phyloP scores from a whole-genome alignment of 2,888 invertebrate species.

The Drosophila bunnanda region DNA sequence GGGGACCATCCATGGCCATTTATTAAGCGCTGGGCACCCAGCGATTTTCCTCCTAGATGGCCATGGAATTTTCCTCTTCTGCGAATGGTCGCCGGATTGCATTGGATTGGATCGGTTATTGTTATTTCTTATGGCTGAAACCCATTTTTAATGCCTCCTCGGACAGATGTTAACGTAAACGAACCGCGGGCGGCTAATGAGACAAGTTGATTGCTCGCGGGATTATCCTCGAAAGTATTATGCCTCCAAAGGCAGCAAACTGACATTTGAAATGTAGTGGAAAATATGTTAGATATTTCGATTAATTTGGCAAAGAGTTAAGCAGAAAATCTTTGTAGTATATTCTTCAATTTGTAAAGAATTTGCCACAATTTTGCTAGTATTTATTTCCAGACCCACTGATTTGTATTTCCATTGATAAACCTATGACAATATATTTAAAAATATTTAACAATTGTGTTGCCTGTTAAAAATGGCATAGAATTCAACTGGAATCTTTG shows the following conservation, averaged over 20 bases:
- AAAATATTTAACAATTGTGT: neutral
- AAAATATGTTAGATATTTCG: neutral
- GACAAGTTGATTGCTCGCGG: slow-evolving; percentile 31
- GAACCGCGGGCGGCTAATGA: slow-evolving; percentile 41
- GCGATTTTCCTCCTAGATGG: slow-evolving; percentile 35
- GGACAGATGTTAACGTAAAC: slow-evolving; percentile 20
- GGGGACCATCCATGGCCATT: slow-evolving; percentile 52
- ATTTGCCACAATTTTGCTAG: too few relatives aligned
- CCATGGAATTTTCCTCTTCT: slow-evolving; percentile 38
- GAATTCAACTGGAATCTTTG: slow-evolving; percentile 8
- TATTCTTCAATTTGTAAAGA: neutral
- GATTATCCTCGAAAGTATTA: slow-evolving; percentile 19
- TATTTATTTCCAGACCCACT: neutral
- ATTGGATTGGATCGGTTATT: slow-evolving; percentile 24
- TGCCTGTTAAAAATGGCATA: slow-evolving; percentile 11
- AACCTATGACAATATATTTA: neutral
- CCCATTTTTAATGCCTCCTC: slow-evolving; percentile 37
- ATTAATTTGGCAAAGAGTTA: neutral
- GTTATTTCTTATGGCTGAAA: slow-evolving; percentile 38
- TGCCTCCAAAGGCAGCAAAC: neutral
- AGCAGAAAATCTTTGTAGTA: neutral
- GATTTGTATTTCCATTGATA: neutral
- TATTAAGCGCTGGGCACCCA: slow-evolving; percentile 41
- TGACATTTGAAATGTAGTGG: neutral
- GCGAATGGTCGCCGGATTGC: slow-evolving; percentile 26